Evolutionary conservation across 2,888 invertebrate genomes (phyloP), one percentile per base, ranked within the genome.

Genomic region (Aquatica leii): DNA sequence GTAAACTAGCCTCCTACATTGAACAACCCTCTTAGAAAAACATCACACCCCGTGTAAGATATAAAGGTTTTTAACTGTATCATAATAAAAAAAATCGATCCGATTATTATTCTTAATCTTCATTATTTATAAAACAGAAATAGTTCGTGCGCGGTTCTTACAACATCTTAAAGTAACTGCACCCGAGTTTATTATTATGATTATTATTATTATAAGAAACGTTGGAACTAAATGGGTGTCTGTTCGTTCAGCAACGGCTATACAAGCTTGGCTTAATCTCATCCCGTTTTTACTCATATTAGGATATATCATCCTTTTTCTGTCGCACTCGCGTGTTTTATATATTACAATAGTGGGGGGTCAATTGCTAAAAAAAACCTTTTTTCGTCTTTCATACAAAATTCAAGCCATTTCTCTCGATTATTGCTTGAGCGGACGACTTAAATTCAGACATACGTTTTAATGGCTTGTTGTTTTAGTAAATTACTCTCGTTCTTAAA

Each of bases 401-500:
- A 79, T 79, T 80, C 79, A 77, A 78, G 79, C 80, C 80, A 79
- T 80, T 80, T 80, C 78, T 79, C 77, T 77, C 80, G 79, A 80
- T 80, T 80, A 80, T 80, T 78, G 78, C 77, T 72, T 71, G 70
- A 68, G 70, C 76, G 74, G 76, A 74, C 72, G 78, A 75, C 74
- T 75, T 74, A 77, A 79, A 76, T 76, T 73, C 69, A 74, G 76
- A 78, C 78, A 68, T 73, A 78, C 78, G 66, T 65, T 52, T 49
- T 59, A 59, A 59, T 59, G 53, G 53, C 50, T 59, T 59, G 58
- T 48, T 58, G 57, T 58, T 58, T 41, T 51, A 50, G 50, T 37
- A 48, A 24, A 51, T 35, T 31, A 31, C 31, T 34, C 21, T 50
- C 46, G n/a, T 18, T 46, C 17, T 46, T 20, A 6, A 24, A 24